A percentile compares a stretch with the other conserved stretches of the same genome.
phyloP scores from a whole-genome alignment of 37 sponge, comb jelly and placozoan species.

The Ephydatia muelleri region DNA sequence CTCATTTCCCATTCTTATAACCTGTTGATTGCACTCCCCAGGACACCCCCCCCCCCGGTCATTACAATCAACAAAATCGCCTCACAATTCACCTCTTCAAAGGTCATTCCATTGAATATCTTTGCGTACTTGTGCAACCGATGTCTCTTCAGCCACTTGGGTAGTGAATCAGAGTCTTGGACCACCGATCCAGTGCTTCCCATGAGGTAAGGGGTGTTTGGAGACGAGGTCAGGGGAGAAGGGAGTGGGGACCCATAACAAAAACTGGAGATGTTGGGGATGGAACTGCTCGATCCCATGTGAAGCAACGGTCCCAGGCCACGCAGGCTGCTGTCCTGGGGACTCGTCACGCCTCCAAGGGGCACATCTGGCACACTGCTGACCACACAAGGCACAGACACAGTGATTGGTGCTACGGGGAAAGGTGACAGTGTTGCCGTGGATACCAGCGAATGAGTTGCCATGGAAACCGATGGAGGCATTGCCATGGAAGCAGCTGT shows the following conservation, averaged over 20 bases:
- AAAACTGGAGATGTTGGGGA: background rate
- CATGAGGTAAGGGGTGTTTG: conserved; percentile 8
- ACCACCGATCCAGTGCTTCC: background rate
- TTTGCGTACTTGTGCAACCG: conserved; percentile 75
- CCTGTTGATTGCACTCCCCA: background rate
- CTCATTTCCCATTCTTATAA: background rate
- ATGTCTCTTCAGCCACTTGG: conserved; percentile 67
- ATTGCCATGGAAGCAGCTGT: background rate
- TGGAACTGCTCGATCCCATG: background rate
- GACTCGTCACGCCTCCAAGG: background rate
- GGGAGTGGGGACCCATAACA: conserved; percentile 28
- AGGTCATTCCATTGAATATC: conserved; percentile 58
- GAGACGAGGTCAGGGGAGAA: conserved; percentile 44
- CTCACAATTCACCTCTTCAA: conserved; percentile 72
- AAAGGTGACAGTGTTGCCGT: background rate
- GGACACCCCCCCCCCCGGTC: background rate
- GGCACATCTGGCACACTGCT: background rate
- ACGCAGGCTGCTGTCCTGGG: background rate
- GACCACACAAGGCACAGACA: background rate
- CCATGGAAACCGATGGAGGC: background rate
- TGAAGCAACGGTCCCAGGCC: background rate
- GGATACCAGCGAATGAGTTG: background rate
- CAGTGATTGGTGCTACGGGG: background rate
- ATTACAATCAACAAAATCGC: background rate
- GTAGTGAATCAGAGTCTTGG: conserved; percentile 45